Base-by-base conservation (phyloP, 2,113 vertebrate species). In the Romanogobio albipinnatus region DNA sequence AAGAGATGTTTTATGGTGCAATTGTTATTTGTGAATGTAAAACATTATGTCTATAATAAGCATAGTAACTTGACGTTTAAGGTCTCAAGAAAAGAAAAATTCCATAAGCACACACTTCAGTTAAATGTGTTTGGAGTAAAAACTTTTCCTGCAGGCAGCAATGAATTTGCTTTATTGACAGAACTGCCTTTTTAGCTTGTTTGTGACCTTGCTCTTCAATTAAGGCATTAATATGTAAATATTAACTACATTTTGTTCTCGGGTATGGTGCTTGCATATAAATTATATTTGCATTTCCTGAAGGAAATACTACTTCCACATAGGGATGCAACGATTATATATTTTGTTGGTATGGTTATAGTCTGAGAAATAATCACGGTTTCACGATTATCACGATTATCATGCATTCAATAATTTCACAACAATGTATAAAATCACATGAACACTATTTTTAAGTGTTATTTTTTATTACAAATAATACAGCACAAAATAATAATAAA, bases 1-100 rank as follows among this genome's bases (percentile, higher is more conserved):
- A 80, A 56, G 59, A 29, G 9, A 80, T 80, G 19, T 19, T 80
- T 80, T 80, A 80, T 36, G 10, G 79, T 51, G 61, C 26, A 19
- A 56, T 45, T 15, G 59, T 81, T 81, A 47, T 45, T 64, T 81
- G n/a, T 47, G 56, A 62, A 61, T 62, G 33, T 62, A 62, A 79
- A 62, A 47, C 58, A 79, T 36, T 36, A 51, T 59, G 39, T 81
- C 36, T 49, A 66, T 29, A 66, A 19, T 81, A 81, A 58, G 14
- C 17, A 3, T n/a, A 49, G 43, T 17, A 11, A 15, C 24, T 49
- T 80, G 39, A 19, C 29, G 39, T 76, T n/a, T 56, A 76, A 66
- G 43, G 8, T 36, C n/a, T 80, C 9, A 64, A 9, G 39, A 64
- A 64, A 43, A 29, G 39, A 61, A 64, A 64, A 80, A 49, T 39